Conservation (phyloP, 2,797 vertebrate species). For the Microchirus variegatus region DNA sequence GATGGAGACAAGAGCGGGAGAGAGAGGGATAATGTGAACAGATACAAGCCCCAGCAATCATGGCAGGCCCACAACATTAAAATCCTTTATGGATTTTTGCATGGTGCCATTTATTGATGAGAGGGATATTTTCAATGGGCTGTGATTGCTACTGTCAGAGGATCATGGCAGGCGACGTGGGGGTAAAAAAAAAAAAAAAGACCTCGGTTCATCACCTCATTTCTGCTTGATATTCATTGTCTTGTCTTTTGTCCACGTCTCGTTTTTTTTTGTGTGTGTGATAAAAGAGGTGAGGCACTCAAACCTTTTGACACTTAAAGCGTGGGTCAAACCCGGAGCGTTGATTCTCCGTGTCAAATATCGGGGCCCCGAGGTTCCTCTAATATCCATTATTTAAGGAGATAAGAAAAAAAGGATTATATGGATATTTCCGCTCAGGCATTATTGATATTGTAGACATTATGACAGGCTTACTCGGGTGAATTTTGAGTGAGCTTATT, state of each 20-base stretch:
- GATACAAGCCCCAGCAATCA: slow-evolving; percentile 78
- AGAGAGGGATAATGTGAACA: slow-evolving; percentile 58
- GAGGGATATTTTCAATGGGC: slow-evolving; percentile 71
- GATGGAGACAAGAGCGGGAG: slow-evolving; percentile 49
- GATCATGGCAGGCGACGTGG: slow-evolving; percentile 40
- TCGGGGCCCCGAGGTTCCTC: slow-evolving; percentile 14
- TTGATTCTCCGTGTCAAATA: slow-evolving; percentile 21
- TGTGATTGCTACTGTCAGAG: slow-evolving; percentile 74
- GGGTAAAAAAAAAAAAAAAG: slow-evolving; percentile 24
- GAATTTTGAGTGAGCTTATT: background rate
- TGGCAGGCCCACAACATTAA: slow-evolving; percentile 71
- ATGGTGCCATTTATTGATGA: slow-evolving; percentile 70
- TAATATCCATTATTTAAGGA: background rate
- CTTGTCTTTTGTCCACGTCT: slow-evolving; percentile 15
- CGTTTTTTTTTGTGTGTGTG: slow-evolving; percentile 4
- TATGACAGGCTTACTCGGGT: background rate
- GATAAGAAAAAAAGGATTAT: background rate
- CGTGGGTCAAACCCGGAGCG: slow-evolving; percentile 14
- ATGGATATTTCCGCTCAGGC: slow-evolving; percentile 1
- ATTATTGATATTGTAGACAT: background rate
- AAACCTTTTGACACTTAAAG: slow-evolving; percentile 32
- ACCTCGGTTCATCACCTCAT: slow-evolving; percentile 24
- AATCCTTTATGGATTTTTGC: slow-evolving; percentile 79
- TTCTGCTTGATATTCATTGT: slow-evolving; percentile 48
- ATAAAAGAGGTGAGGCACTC: slow-evolving; percentile 13